Percentiles rank a stretch among this genome's conserved stretches.
Conservation (phyloP, 2,888 invertebrate genomes). For the Stenodera caucasica region DNA sequence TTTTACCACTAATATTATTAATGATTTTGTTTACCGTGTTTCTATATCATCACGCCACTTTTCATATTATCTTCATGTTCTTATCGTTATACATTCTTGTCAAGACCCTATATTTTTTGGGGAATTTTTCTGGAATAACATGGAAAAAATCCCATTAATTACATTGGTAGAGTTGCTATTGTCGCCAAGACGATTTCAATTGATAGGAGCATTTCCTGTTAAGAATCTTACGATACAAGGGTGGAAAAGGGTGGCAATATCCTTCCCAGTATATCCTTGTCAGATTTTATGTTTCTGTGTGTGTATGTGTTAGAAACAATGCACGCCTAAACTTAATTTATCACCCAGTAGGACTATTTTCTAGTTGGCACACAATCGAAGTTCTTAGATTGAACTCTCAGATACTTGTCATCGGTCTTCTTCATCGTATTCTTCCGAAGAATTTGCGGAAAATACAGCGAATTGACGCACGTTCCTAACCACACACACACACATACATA, state of each 20-base stretch:
- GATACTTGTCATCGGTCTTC: slow-evolving; percentile 52
- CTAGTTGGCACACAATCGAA: slow-evolving; percentile 50
- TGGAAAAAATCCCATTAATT: slow-evolving; percentile 50
- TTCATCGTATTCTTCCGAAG: slow-evolving; percentile 26
- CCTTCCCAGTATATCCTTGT: slow-evolving; percentile 54
- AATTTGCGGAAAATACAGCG: not conserved
- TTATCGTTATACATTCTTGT: not conserved
- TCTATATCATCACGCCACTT: not conserved
- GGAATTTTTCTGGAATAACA: not conserved
- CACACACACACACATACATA: not conserved
- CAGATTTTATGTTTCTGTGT: slow-evolving; percentile 48
- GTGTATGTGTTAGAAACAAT: slow-evolving; percentile 51
- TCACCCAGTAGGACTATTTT: slow-evolving; percentile 55
- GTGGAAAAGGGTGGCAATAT: slow-evolving; percentile 2
- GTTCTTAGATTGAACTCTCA: slow-evolving; percentile 52
- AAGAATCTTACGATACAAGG: slow-evolving; percentile 48
- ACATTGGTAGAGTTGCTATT: slow-evolving; percentile 45
- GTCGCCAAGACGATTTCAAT: slow-evolving; percentile 51
- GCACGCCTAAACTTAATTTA: slow-evolving; percentile 53
- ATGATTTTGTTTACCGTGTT: slow-evolving; percentile 5
- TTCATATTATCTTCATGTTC: not conserved
- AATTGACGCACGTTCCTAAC: not conserved
- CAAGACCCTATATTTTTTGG: not conserved
- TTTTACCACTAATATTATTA: slow-evolving; percentile 3
- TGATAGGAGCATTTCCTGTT: slow-evolving; percentile 48